Percentiles rank a stretch among this genome's conserved stretches.
Conservation (phyloP, 1,140 invertebrate species). For the Magallana angulata region DNA sequence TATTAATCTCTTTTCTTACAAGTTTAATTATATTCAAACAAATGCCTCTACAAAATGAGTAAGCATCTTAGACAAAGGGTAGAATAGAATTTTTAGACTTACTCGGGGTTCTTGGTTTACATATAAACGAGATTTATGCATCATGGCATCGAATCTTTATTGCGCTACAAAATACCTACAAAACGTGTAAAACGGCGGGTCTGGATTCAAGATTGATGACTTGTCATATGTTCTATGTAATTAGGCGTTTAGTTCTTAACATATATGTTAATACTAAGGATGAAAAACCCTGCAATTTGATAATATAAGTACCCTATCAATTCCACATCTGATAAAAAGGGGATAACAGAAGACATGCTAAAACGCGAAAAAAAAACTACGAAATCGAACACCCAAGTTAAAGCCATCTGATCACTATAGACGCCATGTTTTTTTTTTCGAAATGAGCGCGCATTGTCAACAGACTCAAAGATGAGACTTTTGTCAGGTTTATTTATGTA, state of each 20-base stretch:
- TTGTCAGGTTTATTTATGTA: slow-evolving; percentile 6
- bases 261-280: neutral
- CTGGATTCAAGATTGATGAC: neutral
- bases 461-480: slow-evolving; percentile 6
- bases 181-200: slow-evolving; percentile 1
- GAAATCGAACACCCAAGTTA: neutral
- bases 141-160: neutral
- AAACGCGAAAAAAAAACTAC: neutral
- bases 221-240: slow-evolving; percentile 34
- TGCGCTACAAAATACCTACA: neutral
- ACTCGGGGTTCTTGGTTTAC: slow-evolving; percentile 5
- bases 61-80: neutral
- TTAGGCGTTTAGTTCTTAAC: slow-evolving; percentile 24
- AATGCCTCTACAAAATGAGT: neutral
- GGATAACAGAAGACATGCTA: neutral
- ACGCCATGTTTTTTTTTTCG: neutral
- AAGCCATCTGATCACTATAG: neutral
- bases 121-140: neutral
- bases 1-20: too few species aligned
- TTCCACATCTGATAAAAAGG: neutral
- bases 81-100: neutral
- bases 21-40: too few species aligned
- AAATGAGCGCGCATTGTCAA: neutral
- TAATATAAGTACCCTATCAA: neutral
- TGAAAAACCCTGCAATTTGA: neutral